Conservation (phyloP, 2,113 vertebrate genomes). For the Trinectes maculatus region DNA sequence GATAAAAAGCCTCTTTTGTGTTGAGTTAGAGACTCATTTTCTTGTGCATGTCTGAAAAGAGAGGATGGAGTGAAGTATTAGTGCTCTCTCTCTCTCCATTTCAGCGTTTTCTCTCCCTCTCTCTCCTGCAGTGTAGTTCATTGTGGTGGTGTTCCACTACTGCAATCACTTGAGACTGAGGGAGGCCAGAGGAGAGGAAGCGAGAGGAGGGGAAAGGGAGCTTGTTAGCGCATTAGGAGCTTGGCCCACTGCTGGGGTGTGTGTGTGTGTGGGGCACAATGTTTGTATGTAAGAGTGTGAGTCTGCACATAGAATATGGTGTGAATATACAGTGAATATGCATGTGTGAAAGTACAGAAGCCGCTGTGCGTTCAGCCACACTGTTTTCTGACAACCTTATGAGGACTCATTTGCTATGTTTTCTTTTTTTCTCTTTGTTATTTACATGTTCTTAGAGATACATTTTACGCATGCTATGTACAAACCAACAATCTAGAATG, state of each 20-base stretch:
- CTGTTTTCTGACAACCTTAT: too few relatives aligned
- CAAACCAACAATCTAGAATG: too few relatives aligned
- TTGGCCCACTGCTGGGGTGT: conserved; percentile 54
- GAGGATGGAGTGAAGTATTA: conserved; percentile 86
- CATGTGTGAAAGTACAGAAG: not conserved
- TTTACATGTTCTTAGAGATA: not conserved
- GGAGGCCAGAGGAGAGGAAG: conserved; percentile 77
- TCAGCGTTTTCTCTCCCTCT: conserved; percentile 88
- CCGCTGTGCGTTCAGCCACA: not conserved
- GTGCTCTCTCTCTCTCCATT: conserved; percentile 81
- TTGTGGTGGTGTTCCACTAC: conserved; percentile 94
- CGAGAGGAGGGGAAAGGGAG: conserved; percentile 87
- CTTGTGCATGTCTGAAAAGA: conserved; percentile 91
- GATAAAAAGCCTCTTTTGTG: conserved; percentile 95
- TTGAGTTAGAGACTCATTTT: conserved; percentile 99
- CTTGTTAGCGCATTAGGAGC: conserved; percentile 98
- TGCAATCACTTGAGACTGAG: conserved; percentile 84
- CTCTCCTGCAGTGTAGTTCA: conserved; percentile 92
- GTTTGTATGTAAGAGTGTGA: conserved; percentile 15
- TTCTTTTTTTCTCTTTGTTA: too few relatives aligned
- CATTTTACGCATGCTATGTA: not conserved
- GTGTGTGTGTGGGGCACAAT: not conserved
- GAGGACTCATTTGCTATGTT: too few relatives aligned
- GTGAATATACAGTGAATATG: not conserved
- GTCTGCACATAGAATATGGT: conserved; percentile 2